Base-by-base conservation (phyloP, 2,113 vertebrate genomes). In the Hymenochirus boettgeri region DNA sequence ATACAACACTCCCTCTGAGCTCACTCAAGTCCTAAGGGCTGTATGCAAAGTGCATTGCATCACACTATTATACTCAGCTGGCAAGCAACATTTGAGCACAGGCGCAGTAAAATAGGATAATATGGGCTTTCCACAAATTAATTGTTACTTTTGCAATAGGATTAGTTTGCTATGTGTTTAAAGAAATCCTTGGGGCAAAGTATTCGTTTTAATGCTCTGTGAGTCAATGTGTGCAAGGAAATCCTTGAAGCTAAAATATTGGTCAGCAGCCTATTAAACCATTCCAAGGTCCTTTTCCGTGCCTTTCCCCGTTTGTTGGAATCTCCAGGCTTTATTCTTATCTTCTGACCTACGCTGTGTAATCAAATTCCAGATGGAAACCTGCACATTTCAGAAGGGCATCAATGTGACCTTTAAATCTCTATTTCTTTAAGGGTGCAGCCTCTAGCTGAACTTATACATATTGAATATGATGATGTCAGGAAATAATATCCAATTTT, bases 1-100 rank as follows among this genome's bases (percentile, higher is more conserved):
- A 67, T 7, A 6, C 29, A 10, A 26, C 55, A 59, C 55, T 13
- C 55, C 55, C 55, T 67, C 13, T 58, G 64, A 51, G 19, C 25
- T 58, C 55, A 59, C 27, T 3, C 2, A 12, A 45, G 51, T 24
- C 54, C 31, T 35, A 11, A 17, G 7, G 22, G 18, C 1, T 2
- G 15, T 3, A 35, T 35, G 15, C 12, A 10, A 22, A n/a, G 19
- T 10, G n/a, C n/a, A 22, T 51, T 67, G 56, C 31, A 24, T 67
- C 64, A 59, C 56, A 15, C 5, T 23, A 18, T 47, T 35, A 13
- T 52, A 22, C 18, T 11, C 39, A 17, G 8, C 18, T 27, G 11
- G 7, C n/a, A n/a, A 52, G 23, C 26, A 17, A 24, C 15, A 8
- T 1, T 42, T 27, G 39, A 48, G 22, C 39, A 7, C 24, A 11